phyloP scores from a whole-genome alignment of 2,888 invertebrate species.

The Sarcophaga subvicina region DNA sequence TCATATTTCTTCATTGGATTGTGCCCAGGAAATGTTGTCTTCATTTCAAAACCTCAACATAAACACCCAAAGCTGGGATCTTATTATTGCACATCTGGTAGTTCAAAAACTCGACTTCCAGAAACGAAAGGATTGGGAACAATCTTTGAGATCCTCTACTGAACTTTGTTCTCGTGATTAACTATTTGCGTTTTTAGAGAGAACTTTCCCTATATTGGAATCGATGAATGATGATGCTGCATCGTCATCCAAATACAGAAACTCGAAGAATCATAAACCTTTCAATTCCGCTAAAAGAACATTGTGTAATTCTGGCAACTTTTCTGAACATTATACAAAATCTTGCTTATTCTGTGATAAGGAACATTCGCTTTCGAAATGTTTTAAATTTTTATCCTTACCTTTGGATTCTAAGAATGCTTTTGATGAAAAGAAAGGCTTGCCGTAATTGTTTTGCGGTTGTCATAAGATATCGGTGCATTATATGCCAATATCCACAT shows the following conservation, averaged over 20 bases:
- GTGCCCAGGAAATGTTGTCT: no score
- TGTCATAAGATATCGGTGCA: background rate
- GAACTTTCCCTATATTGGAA: background rate
- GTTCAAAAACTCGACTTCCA: background rate
- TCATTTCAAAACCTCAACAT: no score
- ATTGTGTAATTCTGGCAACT: background rate
- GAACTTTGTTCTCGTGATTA: background rate
- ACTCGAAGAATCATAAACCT: no score
- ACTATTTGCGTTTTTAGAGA: slow-evolving; percentile 4
- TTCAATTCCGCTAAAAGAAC: background rate
- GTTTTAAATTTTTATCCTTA: slow-evolving; percentile 12
- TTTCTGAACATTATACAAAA: no score
- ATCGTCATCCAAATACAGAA: no score
- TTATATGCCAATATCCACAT: slow-evolving; percentile 30
- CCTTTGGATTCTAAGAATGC: background rate
- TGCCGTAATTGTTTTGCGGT: slow-evolving; percentile 7
- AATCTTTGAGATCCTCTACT: slow-evolving; percentile 16
- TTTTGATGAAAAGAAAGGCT: background rate
- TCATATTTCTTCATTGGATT: no score
- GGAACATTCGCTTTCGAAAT: background rate
- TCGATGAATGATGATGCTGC: background rate
- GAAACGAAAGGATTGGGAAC: slow-evolving; percentile 4
- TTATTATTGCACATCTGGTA: background rate
- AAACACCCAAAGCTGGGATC: background rate
- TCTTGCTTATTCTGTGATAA: no score